A percentile compares a stretch with the other conserved stretches of the same genome.
These are phyloP conservation scores for Balanococcus diminutus DNA, from an alignment of 2,888 invertebrate species.

Conservation along the genomic window DNA sequence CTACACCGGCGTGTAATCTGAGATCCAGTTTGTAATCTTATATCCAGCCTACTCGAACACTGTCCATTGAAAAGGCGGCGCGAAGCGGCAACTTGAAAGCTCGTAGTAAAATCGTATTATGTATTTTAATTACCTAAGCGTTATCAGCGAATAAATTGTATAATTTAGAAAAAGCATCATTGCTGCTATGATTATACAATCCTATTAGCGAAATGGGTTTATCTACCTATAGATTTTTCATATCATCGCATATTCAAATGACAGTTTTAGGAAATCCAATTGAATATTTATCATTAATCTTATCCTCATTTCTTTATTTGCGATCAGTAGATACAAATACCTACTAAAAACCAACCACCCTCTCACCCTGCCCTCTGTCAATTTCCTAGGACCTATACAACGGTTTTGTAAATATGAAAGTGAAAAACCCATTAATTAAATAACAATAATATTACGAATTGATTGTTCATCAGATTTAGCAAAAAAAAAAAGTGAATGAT, in stretches of 20 bases:
- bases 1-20: neutral
- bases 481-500: neutral
- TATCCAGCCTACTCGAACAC: neutral
- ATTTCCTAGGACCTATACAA: no score
- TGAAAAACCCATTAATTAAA: conserved; percentile 12
- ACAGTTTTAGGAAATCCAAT: neutral
- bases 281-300: neutral
- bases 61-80: neutral
- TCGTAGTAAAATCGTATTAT: neutral
- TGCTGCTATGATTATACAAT: neutral
- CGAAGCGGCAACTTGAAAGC: neutral
- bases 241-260: neutral
- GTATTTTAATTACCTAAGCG: conserved; percentile 1
- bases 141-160: neutral
- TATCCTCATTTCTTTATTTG: neutral
- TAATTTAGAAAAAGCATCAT: neutral
- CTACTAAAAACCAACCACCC: neutral
- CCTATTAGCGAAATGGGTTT: neutral
- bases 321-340: neutral
- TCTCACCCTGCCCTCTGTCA: neutral
- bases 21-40: neutral
- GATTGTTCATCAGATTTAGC: neutral
- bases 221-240: neutral
- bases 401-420: neutral
- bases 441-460: neutral